Conservation (phyloP, 1,140 invertebrate genomes). For the Antheraea mylitta region DNA sequence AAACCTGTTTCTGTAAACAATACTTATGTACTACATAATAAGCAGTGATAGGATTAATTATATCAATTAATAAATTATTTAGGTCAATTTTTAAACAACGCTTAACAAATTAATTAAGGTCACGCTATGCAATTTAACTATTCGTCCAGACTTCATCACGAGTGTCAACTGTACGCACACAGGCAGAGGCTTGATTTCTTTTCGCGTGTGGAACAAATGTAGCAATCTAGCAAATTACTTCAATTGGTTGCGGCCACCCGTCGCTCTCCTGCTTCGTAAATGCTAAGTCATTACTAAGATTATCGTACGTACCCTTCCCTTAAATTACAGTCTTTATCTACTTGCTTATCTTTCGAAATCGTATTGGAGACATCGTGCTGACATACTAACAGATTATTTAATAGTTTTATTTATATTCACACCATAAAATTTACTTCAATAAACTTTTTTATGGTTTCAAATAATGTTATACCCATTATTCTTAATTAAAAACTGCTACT, state of each 20-base stretch:
- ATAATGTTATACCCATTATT: no score
- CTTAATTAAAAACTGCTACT: no score
- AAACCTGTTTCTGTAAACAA: neutral
- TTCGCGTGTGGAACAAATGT: slow-evolving; percentile 40
- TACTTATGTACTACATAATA: neutral
- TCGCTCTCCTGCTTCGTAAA: slow-evolving; percentile 47
- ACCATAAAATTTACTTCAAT: neutral
- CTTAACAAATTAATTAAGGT: slow-evolving; percentile 31
- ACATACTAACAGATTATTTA: neutral
- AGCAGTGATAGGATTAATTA: neutral
- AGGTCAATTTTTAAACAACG: slow-evolving; percentile 22
- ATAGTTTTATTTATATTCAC: neutral
- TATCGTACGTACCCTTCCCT: neutral
- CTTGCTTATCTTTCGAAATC: neutral
- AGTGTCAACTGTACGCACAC: slow-evolving; percentile 43
- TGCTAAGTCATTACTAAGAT: slow-evolving; percentile 7
- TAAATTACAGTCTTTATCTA: neutral
- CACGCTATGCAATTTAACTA: slow-evolving; percentile 22
- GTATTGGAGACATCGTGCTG: neutral
- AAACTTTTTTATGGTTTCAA: no score
- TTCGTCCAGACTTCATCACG: slow-evolving; percentile 33
- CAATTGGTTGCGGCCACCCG: slow-evolving; percentile 46
- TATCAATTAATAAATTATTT: neutral
- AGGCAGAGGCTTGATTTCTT: slow-evolving; percentile 45
- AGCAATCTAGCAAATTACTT: slow-evolving; percentile 34